A percentile compares a stretch with the other conserved stretches of the same genome.
phyloP scores from a whole-genome alignment of 2,888 invertebrate species.

The Hanleya hanleyi region DNA sequence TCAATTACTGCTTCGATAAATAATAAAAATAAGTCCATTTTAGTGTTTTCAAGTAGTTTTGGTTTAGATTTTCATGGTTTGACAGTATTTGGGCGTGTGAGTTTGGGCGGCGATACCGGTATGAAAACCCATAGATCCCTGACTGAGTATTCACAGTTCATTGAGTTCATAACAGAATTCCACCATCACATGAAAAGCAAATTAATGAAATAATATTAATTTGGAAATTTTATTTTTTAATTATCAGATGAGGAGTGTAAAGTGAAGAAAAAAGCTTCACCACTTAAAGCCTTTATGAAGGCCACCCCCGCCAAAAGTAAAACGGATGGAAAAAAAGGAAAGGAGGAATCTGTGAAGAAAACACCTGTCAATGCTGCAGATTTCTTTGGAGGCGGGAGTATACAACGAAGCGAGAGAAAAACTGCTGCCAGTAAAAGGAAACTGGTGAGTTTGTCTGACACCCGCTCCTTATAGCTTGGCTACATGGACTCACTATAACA shows the following conservation, averaged over 20 bases:
- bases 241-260: slow-evolving; percentile 46
- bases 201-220: too few species aligned
- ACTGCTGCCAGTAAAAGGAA: slow-evolving; percentile 41
- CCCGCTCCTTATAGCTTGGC: background rate
- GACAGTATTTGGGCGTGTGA: too few species aligned
- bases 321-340: slow-evolving; percentile 29
- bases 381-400: slow-evolving; percentile 62
- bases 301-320: slow-evolving; percentile 23
- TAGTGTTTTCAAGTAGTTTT: too few species aligned
- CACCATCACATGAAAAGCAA: too few species aligned
- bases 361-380: slow-evolving; percentile 51
- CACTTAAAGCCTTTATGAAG: slow-evolving; percentile 54
- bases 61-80: too few species aligned
- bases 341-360: slow-evolving; percentile 18
- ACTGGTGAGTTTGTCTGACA: slow-evolving; percentile 20
- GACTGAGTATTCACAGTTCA: too few species aligned
- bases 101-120: too few species aligned
- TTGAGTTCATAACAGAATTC: too few species aligned
- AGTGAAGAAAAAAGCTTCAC: slow-evolving; percentile 39
- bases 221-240: slow-evolving; percentile 4
- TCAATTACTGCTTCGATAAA: too few species aligned
- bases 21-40: too few species aligned
- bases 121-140: too few species aligned
- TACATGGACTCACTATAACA: background rate
- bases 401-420: slow-evolving; percentile 54